Evolutionary conservation across 1,140 invertebrate genomes (phyloP).

Genomic region (Zophobas morio): DNA sequence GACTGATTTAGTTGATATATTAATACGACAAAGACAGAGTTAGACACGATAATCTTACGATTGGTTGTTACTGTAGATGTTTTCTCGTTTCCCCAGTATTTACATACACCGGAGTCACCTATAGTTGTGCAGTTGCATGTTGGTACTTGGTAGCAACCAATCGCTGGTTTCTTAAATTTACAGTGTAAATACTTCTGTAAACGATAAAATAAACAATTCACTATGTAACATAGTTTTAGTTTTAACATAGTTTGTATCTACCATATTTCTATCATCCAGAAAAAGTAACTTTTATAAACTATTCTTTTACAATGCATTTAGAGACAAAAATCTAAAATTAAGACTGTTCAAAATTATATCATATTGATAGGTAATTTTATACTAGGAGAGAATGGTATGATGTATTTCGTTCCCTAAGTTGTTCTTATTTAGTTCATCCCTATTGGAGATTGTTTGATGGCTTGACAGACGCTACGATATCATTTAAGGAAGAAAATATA

Average conservation of each 20-base stretch:
- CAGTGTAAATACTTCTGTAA: constrained; percentile 42
- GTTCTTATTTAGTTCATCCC: constrained; percentile 44
- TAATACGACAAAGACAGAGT: not conserved
- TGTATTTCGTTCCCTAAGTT: constrained; percentile 37
- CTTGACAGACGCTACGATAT: constrained; percentile 16
- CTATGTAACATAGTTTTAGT: constrained; percentile 54
- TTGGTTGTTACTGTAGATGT: constrained; percentile 30
- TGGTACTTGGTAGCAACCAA: constrained; percentile 33
- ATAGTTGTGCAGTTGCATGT: constrained; percentile 28
- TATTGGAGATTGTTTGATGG: constrained; percentile 60
- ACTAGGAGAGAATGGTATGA: constrained; percentile 53
- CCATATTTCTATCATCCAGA: constrained; percentile 52
- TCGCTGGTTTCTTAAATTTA: constrained; percentile 17
- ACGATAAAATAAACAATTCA: constrained; percentile 4
- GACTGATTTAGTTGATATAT: constrained; percentile 51
- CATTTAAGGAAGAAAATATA: constrained; percentile 53
- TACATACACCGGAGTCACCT: not conserved
- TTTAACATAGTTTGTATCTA: constrained; percentile 56
- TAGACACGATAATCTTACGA: not conserved
- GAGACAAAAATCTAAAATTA: constrained; percentile 56
- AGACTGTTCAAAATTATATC: constrained; percentile 60
- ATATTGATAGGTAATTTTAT: constrained; percentile 58
- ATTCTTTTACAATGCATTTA: constrained; percentile 61
- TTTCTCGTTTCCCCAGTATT: constrained; percentile 29
- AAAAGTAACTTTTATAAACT: constrained; percentile 52